Conservation (phyloP, 1,140 invertebrate species). For the Telenomus remus region DNA sequence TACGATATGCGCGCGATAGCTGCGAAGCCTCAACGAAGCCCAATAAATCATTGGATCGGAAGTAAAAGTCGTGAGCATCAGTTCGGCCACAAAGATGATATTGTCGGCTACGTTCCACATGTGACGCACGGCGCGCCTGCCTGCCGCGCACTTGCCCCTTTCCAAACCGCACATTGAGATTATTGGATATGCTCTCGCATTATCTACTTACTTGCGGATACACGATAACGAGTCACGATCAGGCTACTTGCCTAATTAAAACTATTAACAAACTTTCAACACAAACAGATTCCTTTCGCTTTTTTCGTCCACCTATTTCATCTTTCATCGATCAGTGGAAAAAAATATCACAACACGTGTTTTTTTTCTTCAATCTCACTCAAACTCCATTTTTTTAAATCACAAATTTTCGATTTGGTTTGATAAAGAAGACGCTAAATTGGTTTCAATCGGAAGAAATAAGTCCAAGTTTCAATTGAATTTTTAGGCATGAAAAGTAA, state of each 20-base stretch:
- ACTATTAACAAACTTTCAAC: background rate
- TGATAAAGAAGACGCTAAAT: too few species aligned
- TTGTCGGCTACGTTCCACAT: conserved; percentile 20
- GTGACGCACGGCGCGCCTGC: conserved; percentile 37
- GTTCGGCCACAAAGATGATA: conserved; percentile 6
- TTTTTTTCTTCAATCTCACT: too few species aligned
- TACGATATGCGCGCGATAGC: background rate
- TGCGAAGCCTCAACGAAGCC: conserved; percentile 33
- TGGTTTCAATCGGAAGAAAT: too few species aligned
- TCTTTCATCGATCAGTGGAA: background rate
- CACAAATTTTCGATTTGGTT: too few species aligned
- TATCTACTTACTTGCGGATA: conserved; percentile 62
- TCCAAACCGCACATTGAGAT: conserved; percentile 44
- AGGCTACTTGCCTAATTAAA: conserved; percentile 9
- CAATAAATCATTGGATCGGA: conserved; percentile 63
- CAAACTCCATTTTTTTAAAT: too few species aligned
- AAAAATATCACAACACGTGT: too few species aligned
- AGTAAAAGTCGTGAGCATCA: conserved; percentile 42
- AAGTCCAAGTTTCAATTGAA: too few species aligned
- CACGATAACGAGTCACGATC: conserved; percentile 44
- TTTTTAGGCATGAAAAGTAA: too few species aligned
- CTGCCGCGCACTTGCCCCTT: conserved; percentile 41
- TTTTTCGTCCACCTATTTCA: background rate
- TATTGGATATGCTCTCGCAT: conserved; percentile 59
- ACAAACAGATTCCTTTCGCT: background rate